Base-by-base conservation (phyloP, 1,140 invertebrate genomes). In the Archegozetes longisetosus region DNA sequence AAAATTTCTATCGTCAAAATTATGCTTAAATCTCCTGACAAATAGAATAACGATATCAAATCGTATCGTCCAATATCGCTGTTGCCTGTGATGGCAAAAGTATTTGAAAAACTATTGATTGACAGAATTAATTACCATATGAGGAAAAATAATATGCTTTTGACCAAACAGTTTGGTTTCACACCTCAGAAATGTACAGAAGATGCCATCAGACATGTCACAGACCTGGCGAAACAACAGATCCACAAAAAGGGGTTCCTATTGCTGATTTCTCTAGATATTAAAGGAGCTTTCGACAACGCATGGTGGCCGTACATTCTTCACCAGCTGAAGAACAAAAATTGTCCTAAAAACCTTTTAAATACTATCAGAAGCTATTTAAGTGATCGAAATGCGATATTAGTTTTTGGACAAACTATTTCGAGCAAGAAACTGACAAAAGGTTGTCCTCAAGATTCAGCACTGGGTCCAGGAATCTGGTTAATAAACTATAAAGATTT, bases 401-500 rank as follows among this genome's bases (percentile, higher is more conserved):
- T 53, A 13, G 25, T 20, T 14, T 53, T 14, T 28, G 25, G 25
- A 13, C 12, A 28, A 13, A 20, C 52, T 28, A 53, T 17, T 22
- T 54, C 58, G 12, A 55, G 12, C 24, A 55, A 53, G 55, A 20
- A 17, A n/a, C 13, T 60, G n/a, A 56, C 55, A 13, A 56, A 60
- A 56, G 55, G 55, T n/a, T 56, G 55, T 55, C 40, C 50, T 55
- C 55, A 56, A 60, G 55, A 27, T 17, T 55, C 40, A 12, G n/a
- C 50, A 13, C 23, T 13, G 12, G 40, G 47, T 12, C 55, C 55
- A 56, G 13, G 29, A 12, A 47, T 56, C 47, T 56, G 55, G 55
- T 47, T 13, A 13, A 56, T 56, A 13, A 17, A 47, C 12, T 55
- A 13, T 13, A 23, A 56, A 13, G 17, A 12, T 55, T n/a, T 56